A percentile compares a stretch with the other conserved stretches of the same genome.
These are phyloP conservation scores for Leptodactylus fallax DNA, from an alignment of 2,797 vertebrate species.

Conservation along the genomic window DNA sequence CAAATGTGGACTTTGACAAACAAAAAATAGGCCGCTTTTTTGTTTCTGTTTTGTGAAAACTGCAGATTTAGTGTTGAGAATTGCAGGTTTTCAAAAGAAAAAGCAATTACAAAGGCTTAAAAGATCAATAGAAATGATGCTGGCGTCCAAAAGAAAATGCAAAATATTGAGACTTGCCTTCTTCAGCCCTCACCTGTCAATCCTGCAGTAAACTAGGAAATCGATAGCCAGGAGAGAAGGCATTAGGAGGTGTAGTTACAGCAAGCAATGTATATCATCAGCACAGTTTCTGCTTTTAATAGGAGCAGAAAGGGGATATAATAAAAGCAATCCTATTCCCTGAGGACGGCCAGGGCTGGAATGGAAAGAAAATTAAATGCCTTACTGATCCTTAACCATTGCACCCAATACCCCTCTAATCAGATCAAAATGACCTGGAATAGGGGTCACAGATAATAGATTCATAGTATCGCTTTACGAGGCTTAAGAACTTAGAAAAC, in stretches of 20 bases:
- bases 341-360: conserved; percentile 18
- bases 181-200: conserved; percentile 54
- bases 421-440: conserved; percentile 32
- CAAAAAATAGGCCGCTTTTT: conserved; percentile 42
- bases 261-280: conserved; percentile 59
- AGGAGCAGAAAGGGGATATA: conserved; percentile 52
- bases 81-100: conserved; percentile 64
- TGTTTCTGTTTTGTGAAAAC: conserved; percentile 36
- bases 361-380: conserved; percentile 49
- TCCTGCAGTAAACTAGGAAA: conserved; percentile 64
- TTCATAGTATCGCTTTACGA: background rate
- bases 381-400: conserved; percentile 27
- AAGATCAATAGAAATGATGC: conserved; percentile 69
- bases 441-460: conserved; percentile 44
- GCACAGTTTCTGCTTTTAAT: conserved; percentile 58
- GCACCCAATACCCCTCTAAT: conserved; percentile 40
- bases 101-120: conserved; percentile 69
- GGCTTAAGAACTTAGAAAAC: conserved; percentile 12
- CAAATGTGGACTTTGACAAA: conserved; percentile 59
- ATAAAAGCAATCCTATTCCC: conserved; percentile 62
- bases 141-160: conserved; percentile 65
- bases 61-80: conserved; percentile 63
- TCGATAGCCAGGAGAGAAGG: conserved; percentile 63
- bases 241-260: conserved; percentile 59
- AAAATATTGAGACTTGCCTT: conserved; percentile 60